Base-by-base conservation (phyloP, 2,797 vertebrate species). In the Premnoplex brunnescens region DNA sequence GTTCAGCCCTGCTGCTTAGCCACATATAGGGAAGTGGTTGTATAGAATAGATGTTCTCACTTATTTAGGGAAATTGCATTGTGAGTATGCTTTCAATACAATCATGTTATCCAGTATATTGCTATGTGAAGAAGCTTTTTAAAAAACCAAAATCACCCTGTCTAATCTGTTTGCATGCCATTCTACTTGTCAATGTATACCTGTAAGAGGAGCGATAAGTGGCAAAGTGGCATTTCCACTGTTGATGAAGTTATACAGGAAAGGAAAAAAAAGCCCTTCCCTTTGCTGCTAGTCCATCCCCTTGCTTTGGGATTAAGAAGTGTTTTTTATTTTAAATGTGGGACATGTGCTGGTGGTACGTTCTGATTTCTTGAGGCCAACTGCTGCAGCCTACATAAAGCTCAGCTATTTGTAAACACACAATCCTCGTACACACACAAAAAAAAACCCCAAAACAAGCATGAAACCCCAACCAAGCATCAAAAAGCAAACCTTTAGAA, bases 401-500 rank as follows among this genome's bases (percentile, higher is more conserved):
- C n/a, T 81, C 55, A 63, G 7, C 14, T 76, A 4, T 41, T 59
- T 76, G 78, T 48, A 69, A 68, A 18, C 10, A 36, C 26, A 41
- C 15, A 24, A 12, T 59, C 24, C 24, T 10, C 1, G 9, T 30
- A 46, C 6, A 8, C 41, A 3, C 30, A 54, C 19, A 74, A 12
- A 22, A 1, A 4, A 55, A 26, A 22, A 7, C 1, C 0, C 5
- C 44, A 16, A 82, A 81, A 60, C 23, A 54, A 12, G 2, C 10
- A 39, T 27, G 10, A 58, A 39, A 48, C 7, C 3, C 13, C 43
- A 56, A 21, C 5, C 6, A 23, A 62, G 27, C 10, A 54, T 41
- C 12, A 18, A 43, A 71, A 41, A 7, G 1, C 16, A 63, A 51
- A 62, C 1, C 12, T 85, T 72, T 64, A 60, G 24, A 75, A 67